Base-by-base conservation (phyloP, 2,888 invertebrate species). In the Eupithecia abbreviata region DNA sequence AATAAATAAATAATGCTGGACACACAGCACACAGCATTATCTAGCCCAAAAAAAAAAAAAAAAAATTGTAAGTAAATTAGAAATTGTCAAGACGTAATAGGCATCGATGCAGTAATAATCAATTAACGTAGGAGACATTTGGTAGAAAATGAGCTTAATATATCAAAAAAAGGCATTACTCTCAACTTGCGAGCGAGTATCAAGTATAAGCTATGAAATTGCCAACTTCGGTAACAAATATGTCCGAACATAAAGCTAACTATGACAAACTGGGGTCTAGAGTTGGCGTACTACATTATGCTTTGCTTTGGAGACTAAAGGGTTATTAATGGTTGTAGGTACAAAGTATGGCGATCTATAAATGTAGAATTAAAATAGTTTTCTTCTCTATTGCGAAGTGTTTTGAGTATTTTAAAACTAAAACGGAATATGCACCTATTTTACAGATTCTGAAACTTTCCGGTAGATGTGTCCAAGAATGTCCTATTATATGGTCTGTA, bases 191-290 rank as follows among this genome's bases (percentile, higher is more conserved):
- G 15, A 58, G n/a, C 18, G n/a, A 71, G 43, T 62, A 43, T 71
- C 55, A 71, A 71, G 42, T 42, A 6, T 42, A 55, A 51, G 55
- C 70, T n/a, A 70, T 42, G 71, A 71, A 51, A 71, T 71, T 71
- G 71, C 71, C 41, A 65, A 72, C 62, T 65, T 72, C 71, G 58
- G 72, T 65, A 47, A 72, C 72, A 72, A 72, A 72, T 72, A 72
- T 73, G 72, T 65, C 72, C 66, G n/a, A 66, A 73, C 72, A 73
- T 62, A 72, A 72, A 62, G 72, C 72, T 72, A 72, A 72, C 72
- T 65, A 72, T 72, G 72, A 72, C 62, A 72, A 72, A 72, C 45
- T 62, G 65, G 65, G 47, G 72, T 62, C n/a, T 47, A 45, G 45
- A 62, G 72, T 72, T 62, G 72, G 58, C n/a, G 69, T 71, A 71